phyloP scores from a whole-genome alignment of 2,797 vertebrate species.

The Rachycentron canadum region DNA sequence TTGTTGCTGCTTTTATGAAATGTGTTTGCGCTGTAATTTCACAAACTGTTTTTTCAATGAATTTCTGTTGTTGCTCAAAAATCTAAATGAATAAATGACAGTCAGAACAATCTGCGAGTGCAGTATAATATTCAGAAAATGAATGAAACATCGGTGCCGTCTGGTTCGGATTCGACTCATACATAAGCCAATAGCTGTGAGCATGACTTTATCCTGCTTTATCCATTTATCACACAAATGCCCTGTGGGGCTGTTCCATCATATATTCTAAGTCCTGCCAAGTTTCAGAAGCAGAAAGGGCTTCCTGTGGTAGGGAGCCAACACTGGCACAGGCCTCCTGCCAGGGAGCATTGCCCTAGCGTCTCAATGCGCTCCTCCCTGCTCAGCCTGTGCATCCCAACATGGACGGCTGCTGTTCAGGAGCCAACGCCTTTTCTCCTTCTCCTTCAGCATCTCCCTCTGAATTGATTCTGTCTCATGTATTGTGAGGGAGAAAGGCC shows the following conservation, averaged over 20 bases:
- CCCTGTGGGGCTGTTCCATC: conserved; percentile 70
- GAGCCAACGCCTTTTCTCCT: conserved; percentile 47
- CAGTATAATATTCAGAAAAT: conserved; percentile 44
- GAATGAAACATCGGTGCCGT: conserved; percentile 42
- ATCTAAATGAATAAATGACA: conserved; percentile 48
- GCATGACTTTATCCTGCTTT: conserved; percentile 70
- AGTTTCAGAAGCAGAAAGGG: conserved; percentile 65
- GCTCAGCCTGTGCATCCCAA: conserved; percentile 60
- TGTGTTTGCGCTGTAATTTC: conserved; percentile 66
- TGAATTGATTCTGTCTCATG: conserved; percentile 31
- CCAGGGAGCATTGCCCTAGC: conserved; percentile 62
- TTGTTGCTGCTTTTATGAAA: conserved; percentile 62
- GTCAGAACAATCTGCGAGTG: conserved; percentile 26
- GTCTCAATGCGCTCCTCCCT: conserved; percentile 53
- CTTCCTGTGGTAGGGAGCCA: conserved; percentile 72
- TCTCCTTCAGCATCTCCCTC: conserved; percentile 11
- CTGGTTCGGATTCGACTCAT: conserved; percentile 56
- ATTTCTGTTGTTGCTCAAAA: conserved; percentile 40
- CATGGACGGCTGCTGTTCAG: conserved; percentile 59
- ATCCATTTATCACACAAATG: conserved; percentile 74
- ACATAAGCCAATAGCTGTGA: conserved; percentile 66
- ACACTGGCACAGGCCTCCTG: conserved; percentile 61
- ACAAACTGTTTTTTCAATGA: conserved; percentile 21
- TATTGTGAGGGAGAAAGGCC: neutral
- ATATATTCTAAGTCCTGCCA: conserved; percentile 71